These are phyloP conservation scores for Pollachius pollachius DNA, from an alignment of 2,113 vertebrate species.

Conservation along the genomic window DNA sequence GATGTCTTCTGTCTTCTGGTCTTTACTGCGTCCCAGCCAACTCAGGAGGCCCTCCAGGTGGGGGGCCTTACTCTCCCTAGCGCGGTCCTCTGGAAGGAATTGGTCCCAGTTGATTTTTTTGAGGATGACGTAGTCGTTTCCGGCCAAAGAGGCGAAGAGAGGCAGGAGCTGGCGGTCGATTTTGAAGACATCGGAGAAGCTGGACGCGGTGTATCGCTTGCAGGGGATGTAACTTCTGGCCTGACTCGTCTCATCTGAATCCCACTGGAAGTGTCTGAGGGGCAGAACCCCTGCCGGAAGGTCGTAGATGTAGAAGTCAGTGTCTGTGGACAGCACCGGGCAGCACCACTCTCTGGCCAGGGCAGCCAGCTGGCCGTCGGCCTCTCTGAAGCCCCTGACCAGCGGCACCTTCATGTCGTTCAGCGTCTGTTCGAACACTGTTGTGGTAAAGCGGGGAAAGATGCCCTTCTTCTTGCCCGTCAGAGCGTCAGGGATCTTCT, in stretches of 20 bases:
- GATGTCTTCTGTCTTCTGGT: slow-evolving; percentile 54
- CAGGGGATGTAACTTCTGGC: too few species aligned
- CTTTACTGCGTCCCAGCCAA: slow-evolving; percentile 72
- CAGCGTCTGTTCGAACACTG: too few species aligned
- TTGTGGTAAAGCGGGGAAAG: slow-evolving; percentile 74
- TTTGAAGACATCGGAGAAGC: slow-evolving; percentile 39
- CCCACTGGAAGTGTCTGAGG: slow-evolving; percentile 78
- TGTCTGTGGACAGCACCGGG: slow-evolving; percentile 75
- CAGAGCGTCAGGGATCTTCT: slow-evolving; percentile 59
- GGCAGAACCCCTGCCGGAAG: slow-evolving; percentile 78
- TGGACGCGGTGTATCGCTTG: too few species aligned
- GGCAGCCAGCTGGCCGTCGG: slow-evolving; percentile 19
- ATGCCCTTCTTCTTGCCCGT: slow-evolving; percentile 28
- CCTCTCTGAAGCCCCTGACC: too few species aligned
- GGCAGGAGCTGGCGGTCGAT: slow-evolving; percentile 71
- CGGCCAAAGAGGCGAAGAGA: slow-evolving; percentile 78
- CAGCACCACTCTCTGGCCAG: slow-evolving; percentile 83
- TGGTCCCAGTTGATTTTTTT: slow-evolving; percentile 26
- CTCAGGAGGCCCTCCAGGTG: slow-evolving; percentile 70
- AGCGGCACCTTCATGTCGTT: too few species aligned
- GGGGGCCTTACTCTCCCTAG: background rate
- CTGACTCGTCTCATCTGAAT: background rate
- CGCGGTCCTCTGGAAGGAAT: slow-evolving; percentile 29
- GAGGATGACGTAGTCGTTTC: slow-evolving; percentile 75
- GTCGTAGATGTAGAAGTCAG: slow-evolving; percentile 73